Base-by-base conservation (phyloP, 2,113 vertebrate species). In the Callopanchax toddi region DNA sequence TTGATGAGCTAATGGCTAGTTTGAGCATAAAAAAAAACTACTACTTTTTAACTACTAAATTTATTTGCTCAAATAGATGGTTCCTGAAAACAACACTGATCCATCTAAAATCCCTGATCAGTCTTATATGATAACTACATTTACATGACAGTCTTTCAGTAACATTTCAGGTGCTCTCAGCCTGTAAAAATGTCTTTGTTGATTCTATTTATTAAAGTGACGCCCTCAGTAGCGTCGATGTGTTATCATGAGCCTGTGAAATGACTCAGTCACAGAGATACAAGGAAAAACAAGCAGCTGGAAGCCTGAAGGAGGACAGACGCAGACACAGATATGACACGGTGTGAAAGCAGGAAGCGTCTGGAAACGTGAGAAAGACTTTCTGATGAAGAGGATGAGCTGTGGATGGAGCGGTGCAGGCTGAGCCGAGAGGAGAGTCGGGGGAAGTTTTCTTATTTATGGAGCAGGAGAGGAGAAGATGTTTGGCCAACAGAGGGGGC, bases 231-330 rank as follows among this genome's bases (percentile, higher is more conserved):
- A 79, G 72, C 67, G 60, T 22, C 10, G 36, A 79, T 68, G 70
- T 34, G 70, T 79, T 49, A 63, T 74, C 39, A 17, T 42, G 45
- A 79, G 78, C 60, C 55, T 83, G 54, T 69, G 69, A 65, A 70
- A 86, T 81, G 81, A 70, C 53, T 36, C 56, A 67, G 71, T 48
- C 34, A 76, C 62, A 72, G 58, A 50, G 62, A 79, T 46, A 55
- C 21, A 50, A 51, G 39, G 46, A 26, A 18, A 32, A 34, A 50
- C 44, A 20, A 42, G 60, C 69, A 63, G 71, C 55, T 54, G 43
- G 58, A 80, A 70, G 67, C 74, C 46, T 76, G n/a, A 25, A 45
- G 48, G 34, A 29, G 53, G 65, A 78, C 78, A 85, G 53, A 49
- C 8, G 67, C 25, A 57, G 75, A 82, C 67, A 86, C 74, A 73